Conservation (phyloP, 1,140 invertebrate genomes). For the Bombus vancouverensis region DNA sequence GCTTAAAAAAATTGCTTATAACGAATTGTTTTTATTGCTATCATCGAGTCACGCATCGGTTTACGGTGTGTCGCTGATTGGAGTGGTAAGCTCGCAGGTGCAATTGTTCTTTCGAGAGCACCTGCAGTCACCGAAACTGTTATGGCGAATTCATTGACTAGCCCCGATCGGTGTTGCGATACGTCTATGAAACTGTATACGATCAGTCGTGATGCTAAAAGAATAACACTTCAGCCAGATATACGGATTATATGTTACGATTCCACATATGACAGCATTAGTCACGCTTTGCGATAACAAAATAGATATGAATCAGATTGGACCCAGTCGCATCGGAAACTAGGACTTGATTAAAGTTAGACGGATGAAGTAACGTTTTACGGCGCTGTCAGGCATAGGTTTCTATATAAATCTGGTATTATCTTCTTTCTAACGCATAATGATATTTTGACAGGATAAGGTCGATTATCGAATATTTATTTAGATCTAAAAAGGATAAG, state of each 20-base stretch:
- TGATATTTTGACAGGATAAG: background rate
- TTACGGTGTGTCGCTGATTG: background rate
- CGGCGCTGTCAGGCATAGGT: slow-evolving; percentile 6
- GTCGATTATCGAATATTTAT: background rate
- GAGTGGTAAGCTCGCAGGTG: slow-evolving; percentile 45
- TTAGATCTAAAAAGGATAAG: background rate
- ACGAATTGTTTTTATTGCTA: background rate
- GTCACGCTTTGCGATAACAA: slow-evolving; percentile 58
- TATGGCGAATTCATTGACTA: slow-evolving; percentile 65
- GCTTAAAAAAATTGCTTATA: background rate
- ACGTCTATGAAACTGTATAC: slow-evolving; percentile 8
- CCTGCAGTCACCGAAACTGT: slow-evolving; percentile 64
- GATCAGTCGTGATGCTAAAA: background rate
- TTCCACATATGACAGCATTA: slow-evolving; percentile 43
- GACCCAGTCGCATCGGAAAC: background rate
- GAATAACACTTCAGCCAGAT: background rate
- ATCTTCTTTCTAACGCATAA: slow-evolving; percentile 10
- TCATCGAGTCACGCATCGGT: background rate
- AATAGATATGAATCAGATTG: slow-evolving; percentile 52
- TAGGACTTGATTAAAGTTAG: slow-evolving; percentile 31
- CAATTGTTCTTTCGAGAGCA: slow-evolving; percentile 56
- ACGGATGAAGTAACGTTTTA: slow-evolving; percentile 33
- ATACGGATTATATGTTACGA: background rate
- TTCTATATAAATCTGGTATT: slow-evolving; percentile 15
- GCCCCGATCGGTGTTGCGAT: slow-evolving; percentile 15